Base-by-base conservation (phyloP, 1,140 invertebrate species). In the Meteorus sp. region DNA sequence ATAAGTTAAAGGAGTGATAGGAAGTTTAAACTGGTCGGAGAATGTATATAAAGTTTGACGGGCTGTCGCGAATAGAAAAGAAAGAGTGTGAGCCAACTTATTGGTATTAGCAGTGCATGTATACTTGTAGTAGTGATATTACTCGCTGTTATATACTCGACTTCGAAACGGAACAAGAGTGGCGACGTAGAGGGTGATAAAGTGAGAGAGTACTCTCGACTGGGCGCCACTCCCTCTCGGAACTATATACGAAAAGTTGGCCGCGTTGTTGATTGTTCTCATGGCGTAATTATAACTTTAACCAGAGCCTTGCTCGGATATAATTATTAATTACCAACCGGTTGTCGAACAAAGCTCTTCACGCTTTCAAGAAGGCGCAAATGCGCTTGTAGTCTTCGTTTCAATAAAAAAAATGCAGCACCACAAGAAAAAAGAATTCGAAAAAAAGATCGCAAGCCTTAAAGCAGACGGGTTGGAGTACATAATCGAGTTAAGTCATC, bases 251-350 rank as follows among this genome's bases (percentile, higher is more conserved):
- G n/a, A n/a, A n/a, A 31, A 59, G 47, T 56, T 48, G 45, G 44
- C 31, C 20, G 31, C 29, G 70, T 72, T 70, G 70, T 71, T 72
- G 69, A 72, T 72, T 71, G 69, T 72, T 72, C 68, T 37, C 58
- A 60, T n/a, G n/a, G 66, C 61, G 69, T 71, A 72, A 72, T 72
- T 72, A 72, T 70, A 72, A 72, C 71, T 72, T 72, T 45, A 63
- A 58, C 63, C 62, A 53, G 52, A 45, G 45, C 17, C 52, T 41
- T 20, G 43, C 48, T 61, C 56, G 50, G 59, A 71, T 71, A 68
- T 70, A 70, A 72, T 72, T 72, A 72, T 71, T 70, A 72, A 72
- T 72, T 71, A 71, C 60, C 45, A 55, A 53, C 56, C 56, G 50
- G 9, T 29, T 20, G 23, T 7, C 17, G 31, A 11, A 35, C 29